Evolutionary conservation across 2,888 invertebrate species (phyloP).

Genomic region (Chirona hameri): DNA sequence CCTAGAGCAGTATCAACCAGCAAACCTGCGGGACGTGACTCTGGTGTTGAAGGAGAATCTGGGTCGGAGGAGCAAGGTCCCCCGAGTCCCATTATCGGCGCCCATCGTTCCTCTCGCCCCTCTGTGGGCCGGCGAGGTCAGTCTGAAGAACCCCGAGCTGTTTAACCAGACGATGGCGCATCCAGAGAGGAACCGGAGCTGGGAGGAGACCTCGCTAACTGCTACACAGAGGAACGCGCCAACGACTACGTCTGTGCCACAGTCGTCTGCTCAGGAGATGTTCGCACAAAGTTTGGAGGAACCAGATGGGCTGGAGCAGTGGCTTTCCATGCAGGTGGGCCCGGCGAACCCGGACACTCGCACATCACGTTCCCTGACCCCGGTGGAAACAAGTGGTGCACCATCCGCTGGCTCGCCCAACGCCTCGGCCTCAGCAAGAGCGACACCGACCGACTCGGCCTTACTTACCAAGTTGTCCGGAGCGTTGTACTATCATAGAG

Average conservation of each 20-base stretch:
- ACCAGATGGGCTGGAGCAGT: neutral
- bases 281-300: neutral
- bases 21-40: neutral
- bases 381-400: neutral
- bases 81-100: neutral
- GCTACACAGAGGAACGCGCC: neutral
- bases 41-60: neutral
- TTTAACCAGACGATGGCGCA: neutral
- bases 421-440: neutral
- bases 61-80: neutral
- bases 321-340: neutral
- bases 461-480: neutral
- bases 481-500: neutral
- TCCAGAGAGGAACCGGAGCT: neutral
- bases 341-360: neutral
- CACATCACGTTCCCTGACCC: neutral
- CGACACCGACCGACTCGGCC: neutral
- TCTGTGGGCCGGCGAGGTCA: neutral
- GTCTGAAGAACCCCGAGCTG: neutral
- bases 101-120: neutral
- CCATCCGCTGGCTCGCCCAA: neutral
- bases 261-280: neutral
- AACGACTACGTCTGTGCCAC: neutral
- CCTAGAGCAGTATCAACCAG: neutral
- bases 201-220: neutral